These are phyloP conservation scores for Lomographa bimaculata DNA, from an alignment of 2,888 invertebrate species.

Conservation along the genomic window DNA sequence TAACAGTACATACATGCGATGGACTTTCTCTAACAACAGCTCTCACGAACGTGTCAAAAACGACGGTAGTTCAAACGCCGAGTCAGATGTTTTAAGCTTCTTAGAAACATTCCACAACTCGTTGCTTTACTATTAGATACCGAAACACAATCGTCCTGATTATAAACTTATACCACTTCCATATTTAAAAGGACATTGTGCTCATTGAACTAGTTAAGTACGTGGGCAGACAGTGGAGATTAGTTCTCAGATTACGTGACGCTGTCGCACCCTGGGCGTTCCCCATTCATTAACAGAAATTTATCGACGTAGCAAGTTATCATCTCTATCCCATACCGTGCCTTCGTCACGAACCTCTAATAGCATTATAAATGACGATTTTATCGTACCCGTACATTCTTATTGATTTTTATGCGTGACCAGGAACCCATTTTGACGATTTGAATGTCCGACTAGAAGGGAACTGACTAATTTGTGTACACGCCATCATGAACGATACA, in stretches of 20 bases:
- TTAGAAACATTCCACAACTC: constrained; percentile 22
- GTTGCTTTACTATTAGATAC: constrained; percentile 20
- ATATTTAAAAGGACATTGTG: constrained; percentile 62
- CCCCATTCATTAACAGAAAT: constrained; percentile 49
- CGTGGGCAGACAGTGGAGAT: constrained; percentile 74
- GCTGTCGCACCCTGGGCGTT: constrained; percentile 59
- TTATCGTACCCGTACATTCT: constrained; percentile 8
- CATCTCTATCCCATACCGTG: constrained; percentile 12
- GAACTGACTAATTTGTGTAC: constrained; percentile 26
- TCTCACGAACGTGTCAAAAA: constrained; percentile 31
- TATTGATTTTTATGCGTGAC: constrained; percentile 28
- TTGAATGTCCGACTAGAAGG: constrained; percentile 15
- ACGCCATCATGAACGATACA: constrained; percentile 32
- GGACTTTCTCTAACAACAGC: constrained; percentile 34
- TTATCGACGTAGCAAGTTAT: constrained; percentile 30
- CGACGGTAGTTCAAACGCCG: constrained; percentile 9
- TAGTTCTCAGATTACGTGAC: constrained; percentile 73
- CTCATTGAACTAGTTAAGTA: constrained; percentile 54
- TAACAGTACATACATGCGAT: constrained; percentile 13
- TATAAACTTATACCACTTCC: constrained; percentile 37
- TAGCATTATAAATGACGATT: too few species aligned
- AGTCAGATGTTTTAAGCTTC: constrained; percentile 20
- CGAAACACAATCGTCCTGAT: constrained; percentile 31
- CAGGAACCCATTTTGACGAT: constrained; percentile 16
- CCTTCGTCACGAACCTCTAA: constrained; percentile 7